phyloP scores from a whole-genome alignment of 2,797 vertebrate species.

The Alectoris magna region DNA sequence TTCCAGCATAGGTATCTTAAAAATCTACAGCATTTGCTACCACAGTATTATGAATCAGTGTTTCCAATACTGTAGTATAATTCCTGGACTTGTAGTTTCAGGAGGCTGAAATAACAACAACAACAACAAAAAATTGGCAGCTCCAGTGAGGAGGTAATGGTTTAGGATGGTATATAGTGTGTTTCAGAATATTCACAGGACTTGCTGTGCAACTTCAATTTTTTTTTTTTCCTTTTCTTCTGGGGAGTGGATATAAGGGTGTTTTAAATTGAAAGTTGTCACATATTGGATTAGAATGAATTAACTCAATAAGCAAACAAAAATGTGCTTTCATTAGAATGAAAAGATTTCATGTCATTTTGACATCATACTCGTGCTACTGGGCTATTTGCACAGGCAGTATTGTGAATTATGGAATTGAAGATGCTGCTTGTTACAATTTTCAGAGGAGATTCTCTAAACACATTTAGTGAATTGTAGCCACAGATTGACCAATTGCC shows the following conservation, averaged over 20 bases:
- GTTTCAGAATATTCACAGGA: background rate
- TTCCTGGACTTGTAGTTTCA: background rate
- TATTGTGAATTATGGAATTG: background rate
- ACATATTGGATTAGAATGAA: background rate
- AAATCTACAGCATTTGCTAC: background rate
- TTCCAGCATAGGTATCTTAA: background rate
- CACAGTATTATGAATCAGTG: background rate
- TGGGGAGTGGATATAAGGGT: background rate
- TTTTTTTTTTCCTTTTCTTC: background rate
- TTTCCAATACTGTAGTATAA: background rate
- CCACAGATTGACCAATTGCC: background rate
- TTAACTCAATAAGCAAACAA: constrained; percentile 28
- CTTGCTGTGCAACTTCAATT: background rate
- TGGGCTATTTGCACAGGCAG: background rate
- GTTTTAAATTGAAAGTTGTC: constrained; percentile 32
- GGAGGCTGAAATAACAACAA: constrained; percentile 33
- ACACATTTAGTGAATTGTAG: background rate
- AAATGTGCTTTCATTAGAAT: constrained; percentile 20
- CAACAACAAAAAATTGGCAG: background rate
- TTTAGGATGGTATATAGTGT: background rate
- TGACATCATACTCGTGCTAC: background rate
- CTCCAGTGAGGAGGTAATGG: background rate
- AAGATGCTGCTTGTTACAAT: background rate
- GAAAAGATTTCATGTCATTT: constrained; percentile 1
- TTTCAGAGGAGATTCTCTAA: background rate